These are phyloP conservation scores for Periophthalmodon schlosseri DNA, from an alignment of 2,113 vertebrate species.

Conservation along the genomic window DNA sequence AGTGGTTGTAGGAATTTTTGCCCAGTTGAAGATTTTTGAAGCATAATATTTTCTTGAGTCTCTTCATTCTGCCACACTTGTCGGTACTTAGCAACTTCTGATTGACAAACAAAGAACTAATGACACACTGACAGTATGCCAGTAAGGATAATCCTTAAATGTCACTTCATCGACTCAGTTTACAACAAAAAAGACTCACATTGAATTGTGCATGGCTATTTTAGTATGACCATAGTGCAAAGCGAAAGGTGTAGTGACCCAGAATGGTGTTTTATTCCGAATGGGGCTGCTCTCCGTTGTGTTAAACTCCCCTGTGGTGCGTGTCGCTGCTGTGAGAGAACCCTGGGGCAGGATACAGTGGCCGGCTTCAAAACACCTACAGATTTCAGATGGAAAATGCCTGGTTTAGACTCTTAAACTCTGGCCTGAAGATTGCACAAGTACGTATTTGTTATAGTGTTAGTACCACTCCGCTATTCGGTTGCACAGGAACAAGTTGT, in stretches of 20 bases:
- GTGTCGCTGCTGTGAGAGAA: slow-evolving; percentile 1
- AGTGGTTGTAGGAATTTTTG: no score
- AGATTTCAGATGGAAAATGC: slow-evolving; percentile 5
- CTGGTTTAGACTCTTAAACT: slow-evolving; percentile 1
- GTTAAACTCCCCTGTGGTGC: slow-evolving; percentile 17
- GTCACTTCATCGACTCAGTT: background rate
- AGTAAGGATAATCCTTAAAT: background rate
- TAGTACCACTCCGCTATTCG: slow-evolving; percentile 34
- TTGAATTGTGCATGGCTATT: background rate
- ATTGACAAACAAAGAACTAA: no score
- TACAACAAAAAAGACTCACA: background rate
- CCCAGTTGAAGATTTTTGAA: no score
- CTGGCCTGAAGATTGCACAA: background rate
- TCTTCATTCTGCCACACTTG: no score
- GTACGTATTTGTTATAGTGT: background rate
- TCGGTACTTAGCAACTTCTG: no score
- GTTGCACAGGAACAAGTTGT: slow-evolving; percentile 31
- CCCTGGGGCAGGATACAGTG: slow-evolving; percentile 8
- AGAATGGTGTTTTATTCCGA: slow-evolving; percentile 15
- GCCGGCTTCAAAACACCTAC: slow-evolving; percentile 12
- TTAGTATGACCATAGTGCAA: background rate
- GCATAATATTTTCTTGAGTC: no score
- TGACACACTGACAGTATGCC: background rate
- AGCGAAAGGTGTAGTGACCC: slow-evolving; percentile 9
- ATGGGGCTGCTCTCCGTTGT: slow-evolving; percentile 9